These are phyloP conservation scores for Caenorhabditis wallacei DNA, from an alignment of 2,888 invertebrate species.

Conservation along the genomic window DNA sequence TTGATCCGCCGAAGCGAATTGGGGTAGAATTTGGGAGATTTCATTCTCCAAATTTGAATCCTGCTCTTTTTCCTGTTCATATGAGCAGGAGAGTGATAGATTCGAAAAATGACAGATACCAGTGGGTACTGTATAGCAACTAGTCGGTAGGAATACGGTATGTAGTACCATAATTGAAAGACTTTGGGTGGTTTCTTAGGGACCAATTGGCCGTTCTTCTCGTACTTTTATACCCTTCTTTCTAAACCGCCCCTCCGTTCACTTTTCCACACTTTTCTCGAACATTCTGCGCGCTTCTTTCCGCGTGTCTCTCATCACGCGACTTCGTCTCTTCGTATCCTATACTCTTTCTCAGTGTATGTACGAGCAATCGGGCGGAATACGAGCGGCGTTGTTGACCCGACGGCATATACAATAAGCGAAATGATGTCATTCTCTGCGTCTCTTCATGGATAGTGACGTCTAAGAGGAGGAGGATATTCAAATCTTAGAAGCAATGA, in stretches of 20 bases:
- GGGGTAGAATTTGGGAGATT: constrained; percentile 54
- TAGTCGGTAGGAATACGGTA: constrained; percentile 32
- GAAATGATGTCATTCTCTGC: constrained; percentile 51
- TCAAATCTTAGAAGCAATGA: constrained; percentile 39
- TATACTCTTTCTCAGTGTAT: neutral
- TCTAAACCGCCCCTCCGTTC: neutral
- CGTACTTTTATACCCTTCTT: constrained; percentile 35
- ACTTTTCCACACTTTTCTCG: constrained; percentile 44
- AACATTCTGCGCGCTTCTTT: constrained; percentile 58
- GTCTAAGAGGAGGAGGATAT: constrained; percentile 3
- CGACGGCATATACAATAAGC: constrained; percentile 28
- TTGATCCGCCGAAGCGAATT: constrained; percentile 64
- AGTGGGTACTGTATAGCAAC: constrained; percentile 6
- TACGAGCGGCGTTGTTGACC: constrained; percentile 52
- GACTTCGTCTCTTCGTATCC: constrained; percentile 43
- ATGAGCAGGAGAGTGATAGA: constrained; percentile 27
- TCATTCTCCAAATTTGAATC: constrained; percentile 35
- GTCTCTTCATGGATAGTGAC: constrained; percentile 9
- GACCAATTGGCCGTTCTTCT: neutral
- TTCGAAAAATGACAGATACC: constrained; percentile 15
- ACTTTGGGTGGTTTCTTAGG: neutral
- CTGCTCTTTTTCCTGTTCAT: neutral
- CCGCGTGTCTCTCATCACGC: constrained; percentile 37
- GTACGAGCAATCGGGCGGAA: constrained; percentile 57
- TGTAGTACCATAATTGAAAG: constrained; percentile 28